Evolutionary conservation across 2,113 vertebrate species (phyloP), one percentile per base, ranked within the genome.

Genomic region (Pygoscelis adeliae): DNA sequence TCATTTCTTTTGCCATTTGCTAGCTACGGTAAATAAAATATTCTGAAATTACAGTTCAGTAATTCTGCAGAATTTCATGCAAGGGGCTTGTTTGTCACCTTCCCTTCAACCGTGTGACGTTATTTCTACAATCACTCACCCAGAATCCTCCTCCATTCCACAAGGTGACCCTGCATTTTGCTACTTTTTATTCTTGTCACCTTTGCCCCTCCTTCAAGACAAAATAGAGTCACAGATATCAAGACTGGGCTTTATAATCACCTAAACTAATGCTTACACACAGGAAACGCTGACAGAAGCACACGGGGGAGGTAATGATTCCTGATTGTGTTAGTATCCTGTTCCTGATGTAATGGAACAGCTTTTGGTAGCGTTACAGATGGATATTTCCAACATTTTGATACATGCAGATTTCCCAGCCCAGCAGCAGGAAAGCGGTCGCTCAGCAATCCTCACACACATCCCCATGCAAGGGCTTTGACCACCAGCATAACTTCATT

Each of bases 401-500:
- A 44, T 5, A 7, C 17, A 2, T 1, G 6, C 17, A 29, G 47
- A 36, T 42, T 71, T n/a, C 88, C 62, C 79, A 66, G 56, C 42
- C 42, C 56, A 67, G 44, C 46, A 72, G 66, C 52, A 22, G 52
- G 58, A 49, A 22, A 58, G n/a, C 6, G 4, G 47, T 74, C 30
- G 1, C 21, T 62, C 34, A 6, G 49, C 2, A 1, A 9, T 42
- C 32, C 44, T 47, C 77, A 23, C 36, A 12, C n/a, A 8, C 13
- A 27, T 3, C 49, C 30, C 46, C 25, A 16, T 1, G 6, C 11
- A 9, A 27, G 49, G 53, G 25, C 27, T 63, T 4, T 52, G 50
- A 26, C 23, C 77, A 30, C 6, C 32, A 55, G 25, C 0, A 0
- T 0, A 8, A 29, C 20, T 14, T 7, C 70, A 10, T 3, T 27